Evolutionary conservation across 2,113 vertebrate genomes (phyloP).

Genomic region (Naja naja): DNA sequence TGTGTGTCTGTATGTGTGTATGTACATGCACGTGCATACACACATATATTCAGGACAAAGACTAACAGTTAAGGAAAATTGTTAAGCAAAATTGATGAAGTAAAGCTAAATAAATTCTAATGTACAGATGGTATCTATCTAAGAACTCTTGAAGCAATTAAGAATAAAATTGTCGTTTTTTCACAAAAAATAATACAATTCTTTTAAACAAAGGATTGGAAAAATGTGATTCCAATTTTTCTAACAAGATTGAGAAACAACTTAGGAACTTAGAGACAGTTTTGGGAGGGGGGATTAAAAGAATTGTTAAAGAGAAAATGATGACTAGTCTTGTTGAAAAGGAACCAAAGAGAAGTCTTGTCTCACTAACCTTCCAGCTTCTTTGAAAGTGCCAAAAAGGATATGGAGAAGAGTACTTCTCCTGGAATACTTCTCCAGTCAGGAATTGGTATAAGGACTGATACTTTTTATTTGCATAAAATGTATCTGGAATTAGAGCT

Average conservation of each 20-base stretch:
- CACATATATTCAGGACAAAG: background rate
- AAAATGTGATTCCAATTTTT: background rate
- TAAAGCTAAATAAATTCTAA: background rate
- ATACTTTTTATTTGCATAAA: background rate
- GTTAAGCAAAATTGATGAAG: background rate
- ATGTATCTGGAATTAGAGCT: background rate
- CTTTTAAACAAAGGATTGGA: background rate
- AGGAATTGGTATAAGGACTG: background rate
- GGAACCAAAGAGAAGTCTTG: background rate
- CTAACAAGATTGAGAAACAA: background rate
- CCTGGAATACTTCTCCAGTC: no score
- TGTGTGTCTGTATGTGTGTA: background rate
- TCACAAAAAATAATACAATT: background rate
- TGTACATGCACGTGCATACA: rapidly evolving
- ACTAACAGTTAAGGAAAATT: background rate
- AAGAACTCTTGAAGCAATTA: background rate
- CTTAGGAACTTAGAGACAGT: background rate
- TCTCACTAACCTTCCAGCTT: background rate
- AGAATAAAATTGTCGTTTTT: background rate
- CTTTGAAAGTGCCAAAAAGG: background rate
- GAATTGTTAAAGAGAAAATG: background rate
- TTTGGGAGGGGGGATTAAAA: background rate
- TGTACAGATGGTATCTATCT: background rate
- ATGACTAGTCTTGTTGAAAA: background rate
- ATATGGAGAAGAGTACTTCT: background rate